Conservation (phyloP, 2,113 vertebrate genomes). For the Pyxicephalus adspersus region DNA sequence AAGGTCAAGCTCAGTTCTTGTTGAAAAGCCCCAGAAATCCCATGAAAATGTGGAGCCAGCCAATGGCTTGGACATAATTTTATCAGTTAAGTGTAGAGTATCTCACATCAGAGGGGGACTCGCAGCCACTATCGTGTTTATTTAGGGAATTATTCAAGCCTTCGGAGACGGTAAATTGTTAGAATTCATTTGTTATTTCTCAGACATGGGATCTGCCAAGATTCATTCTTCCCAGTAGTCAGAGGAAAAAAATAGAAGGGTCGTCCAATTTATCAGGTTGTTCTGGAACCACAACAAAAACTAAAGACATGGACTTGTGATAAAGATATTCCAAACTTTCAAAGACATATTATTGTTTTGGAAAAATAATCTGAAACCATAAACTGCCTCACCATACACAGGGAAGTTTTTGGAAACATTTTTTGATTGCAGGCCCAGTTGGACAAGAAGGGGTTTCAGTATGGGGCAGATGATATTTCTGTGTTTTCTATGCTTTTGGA, state of each 20-base stretch:
- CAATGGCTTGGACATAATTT: not conserved
- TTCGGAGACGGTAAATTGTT: slow-evolving; percentile 49
- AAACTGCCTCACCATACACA: too few relatives aligned
- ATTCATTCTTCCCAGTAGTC: slow-evolving; percentile 48
- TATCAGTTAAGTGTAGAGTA: slow-evolving; percentile 3
- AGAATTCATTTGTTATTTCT: slow-evolving; percentile 53
- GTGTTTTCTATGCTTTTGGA: too few relatives aligned
- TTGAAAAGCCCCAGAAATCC: not conserved
- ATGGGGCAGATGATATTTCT: too few relatives aligned
- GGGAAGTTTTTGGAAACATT: too few relatives aligned
- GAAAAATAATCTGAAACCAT: too few relatives aligned
- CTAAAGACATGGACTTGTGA: slow-evolving; percentile 4
- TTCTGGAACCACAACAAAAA: slow-evolving; percentile 39
- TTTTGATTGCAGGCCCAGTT: too few relatives aligned
- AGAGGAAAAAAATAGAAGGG: slow-evolving; percentile 29
- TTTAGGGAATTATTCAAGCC: slow-evolving; percentile 53
- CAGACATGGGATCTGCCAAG: slow-evolving; percentile 53
- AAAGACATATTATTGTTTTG: not conserved
- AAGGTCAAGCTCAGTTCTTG: slow-evolving; percentile 19
- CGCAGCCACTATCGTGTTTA: slow-evolving; percentile 34
- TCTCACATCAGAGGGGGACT: slow-evolving; percentile 38
- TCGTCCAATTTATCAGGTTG: slow-evolving; percentile 44
- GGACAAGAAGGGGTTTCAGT: too few relatives aligned
- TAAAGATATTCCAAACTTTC: slow-evolving; percentile 20
- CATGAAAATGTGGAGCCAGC: not conserved